Percentiles rank a stretch among this genome's conserved stretches.
phyloP scores from a whole-genome alignment of 2,888 invertebrate genomes.

The Lasioglossum figueresi region DNA sequence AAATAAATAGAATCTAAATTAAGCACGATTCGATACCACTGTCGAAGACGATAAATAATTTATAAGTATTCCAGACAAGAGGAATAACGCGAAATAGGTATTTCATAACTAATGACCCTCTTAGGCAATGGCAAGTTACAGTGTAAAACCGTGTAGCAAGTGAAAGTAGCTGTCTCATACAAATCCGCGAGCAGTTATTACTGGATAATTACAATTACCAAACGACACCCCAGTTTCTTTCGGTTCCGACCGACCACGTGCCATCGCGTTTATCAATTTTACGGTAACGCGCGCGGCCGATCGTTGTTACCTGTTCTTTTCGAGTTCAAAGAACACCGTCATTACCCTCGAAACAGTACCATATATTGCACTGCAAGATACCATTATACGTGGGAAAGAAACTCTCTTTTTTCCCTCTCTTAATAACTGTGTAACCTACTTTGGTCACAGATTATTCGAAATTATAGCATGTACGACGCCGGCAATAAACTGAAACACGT shows the following conservation, averaged over 20 bases:
- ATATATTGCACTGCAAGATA: background rate
- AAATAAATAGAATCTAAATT: background rate
- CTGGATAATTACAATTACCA: slow-evolving; percentile 8
- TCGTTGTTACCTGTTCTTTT: slow-evolving; percentile 1
- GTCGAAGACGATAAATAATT: background rate
- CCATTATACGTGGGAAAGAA: slow-evolving; percentile 21
- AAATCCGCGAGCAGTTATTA: slow-evolving; percentile 6
- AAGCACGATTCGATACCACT: background rate
- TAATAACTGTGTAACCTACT: slow-evolving; percentile 15
- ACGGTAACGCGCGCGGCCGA: background rate
- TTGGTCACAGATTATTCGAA: slow-evolving; percentile 9
- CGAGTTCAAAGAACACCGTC: slow-evolving; percentile 34
- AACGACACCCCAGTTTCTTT: background rate
- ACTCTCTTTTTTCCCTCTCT: background rate
- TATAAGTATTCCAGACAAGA: background rate
- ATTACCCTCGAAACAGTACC: slow-evolving; percentile 12
- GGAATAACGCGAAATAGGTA: background rate
- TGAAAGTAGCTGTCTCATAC: background rate
- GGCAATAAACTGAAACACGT: background rate
- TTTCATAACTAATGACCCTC: background rate
- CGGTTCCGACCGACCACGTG: background rate
- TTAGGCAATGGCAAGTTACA: background rate
- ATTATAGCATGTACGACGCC: background rate
- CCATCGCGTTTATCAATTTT: slow-evolving; percentile 26
- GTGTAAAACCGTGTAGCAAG: background rate